Conservation (phyloP, 2,113 vertebrate species). For the Manacus vitellinus region DNA sequence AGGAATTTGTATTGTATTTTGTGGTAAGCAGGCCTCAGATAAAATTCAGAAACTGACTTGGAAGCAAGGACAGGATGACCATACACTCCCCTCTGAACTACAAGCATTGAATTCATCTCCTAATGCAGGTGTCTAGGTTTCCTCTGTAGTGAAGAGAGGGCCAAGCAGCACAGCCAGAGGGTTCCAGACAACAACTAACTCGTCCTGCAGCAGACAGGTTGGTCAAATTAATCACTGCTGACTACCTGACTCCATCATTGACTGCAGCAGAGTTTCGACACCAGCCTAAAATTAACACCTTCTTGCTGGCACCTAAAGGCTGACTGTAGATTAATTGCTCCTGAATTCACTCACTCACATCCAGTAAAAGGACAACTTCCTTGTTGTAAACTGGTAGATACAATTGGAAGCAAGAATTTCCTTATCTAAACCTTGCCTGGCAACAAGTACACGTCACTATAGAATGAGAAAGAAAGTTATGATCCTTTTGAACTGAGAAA, state of each 20-base stretch:
- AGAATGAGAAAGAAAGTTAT: background rate
- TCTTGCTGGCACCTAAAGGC: background rate
- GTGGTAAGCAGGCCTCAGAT: background rate
- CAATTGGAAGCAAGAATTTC: background rate
- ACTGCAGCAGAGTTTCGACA: background rate
- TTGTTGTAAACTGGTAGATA: background rate
- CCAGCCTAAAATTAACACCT: background rate
- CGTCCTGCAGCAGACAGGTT: background rate
- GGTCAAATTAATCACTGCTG: background rate
- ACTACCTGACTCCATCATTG: background rate
- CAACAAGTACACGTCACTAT: rapidly evolving
- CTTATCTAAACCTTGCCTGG: background rate
- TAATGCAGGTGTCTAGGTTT: background rate
- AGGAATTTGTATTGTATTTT: background rate
- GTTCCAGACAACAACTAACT: background rate
- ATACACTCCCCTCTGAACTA: background rate
- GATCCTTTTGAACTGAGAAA: background rate
- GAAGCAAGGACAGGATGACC: background rate
- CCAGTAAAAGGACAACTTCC: background rate
- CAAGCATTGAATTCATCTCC: background rate
- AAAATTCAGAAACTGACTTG: background rate
- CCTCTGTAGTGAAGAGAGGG: background rate
- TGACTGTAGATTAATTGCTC: background rate
- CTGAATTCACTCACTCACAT: background rate
- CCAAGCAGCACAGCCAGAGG: background rate